Percentiles rank a stretch among this genome's conserved stretches.
Conservation (phyloP, 2,797 vertebrate species). For the Pantherophis alleghaniensis region DNA sequence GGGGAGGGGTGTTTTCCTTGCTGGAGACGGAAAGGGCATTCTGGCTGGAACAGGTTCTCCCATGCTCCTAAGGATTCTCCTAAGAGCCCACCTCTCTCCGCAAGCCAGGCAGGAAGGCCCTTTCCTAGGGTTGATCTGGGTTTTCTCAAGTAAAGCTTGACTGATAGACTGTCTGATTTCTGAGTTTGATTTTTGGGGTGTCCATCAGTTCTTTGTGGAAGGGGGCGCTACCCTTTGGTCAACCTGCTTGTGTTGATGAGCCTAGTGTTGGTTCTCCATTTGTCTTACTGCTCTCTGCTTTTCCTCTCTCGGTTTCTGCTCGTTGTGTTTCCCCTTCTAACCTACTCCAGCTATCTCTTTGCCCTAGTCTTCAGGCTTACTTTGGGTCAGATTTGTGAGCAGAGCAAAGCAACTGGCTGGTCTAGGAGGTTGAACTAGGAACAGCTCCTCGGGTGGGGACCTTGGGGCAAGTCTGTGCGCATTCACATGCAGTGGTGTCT, state of each 20-base stretch:
- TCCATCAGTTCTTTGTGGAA: background rate
- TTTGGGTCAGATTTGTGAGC: background rate
- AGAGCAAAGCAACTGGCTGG: background rate
- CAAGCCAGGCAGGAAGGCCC: background rate
- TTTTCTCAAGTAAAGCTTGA: background rate
- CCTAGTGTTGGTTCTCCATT: background rate
- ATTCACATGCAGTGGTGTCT: background rate
- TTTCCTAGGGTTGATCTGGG: background rate
- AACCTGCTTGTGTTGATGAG: background rate
- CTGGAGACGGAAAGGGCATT: background rate
- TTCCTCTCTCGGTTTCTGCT: background rate
- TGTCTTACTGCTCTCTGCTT: background rate
- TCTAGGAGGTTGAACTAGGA: background rate
- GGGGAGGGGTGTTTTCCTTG: background rate
- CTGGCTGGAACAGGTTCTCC: background rate
- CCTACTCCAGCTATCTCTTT: background rate
- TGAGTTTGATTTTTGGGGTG: background rate
- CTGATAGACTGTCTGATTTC: background rate
- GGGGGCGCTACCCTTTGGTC: background rate
- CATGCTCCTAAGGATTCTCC: background rate
- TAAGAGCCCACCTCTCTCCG: background rate
- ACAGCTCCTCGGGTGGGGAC: background rate
- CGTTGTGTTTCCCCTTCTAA: background rate
- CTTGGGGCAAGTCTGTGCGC: background rate
- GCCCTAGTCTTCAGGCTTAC: background rate